Evolutionary conservation across 37 sponge, comb jelly and placozoan genomes (phyloP).

Genomic region (Hormiphora californensis): DNA sequence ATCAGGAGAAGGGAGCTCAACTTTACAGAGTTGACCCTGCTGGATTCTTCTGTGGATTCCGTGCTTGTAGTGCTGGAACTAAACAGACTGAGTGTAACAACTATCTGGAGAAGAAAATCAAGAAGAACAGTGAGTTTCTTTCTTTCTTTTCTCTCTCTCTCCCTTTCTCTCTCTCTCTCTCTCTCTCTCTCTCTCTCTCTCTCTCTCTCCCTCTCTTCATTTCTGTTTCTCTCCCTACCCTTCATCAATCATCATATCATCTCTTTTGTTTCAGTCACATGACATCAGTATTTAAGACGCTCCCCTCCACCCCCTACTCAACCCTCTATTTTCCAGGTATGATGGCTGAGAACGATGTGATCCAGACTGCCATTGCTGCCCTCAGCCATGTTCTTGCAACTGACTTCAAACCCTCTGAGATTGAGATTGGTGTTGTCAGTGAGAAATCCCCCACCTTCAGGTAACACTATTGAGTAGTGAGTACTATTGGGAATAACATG

Average conservation of each 20-base stretch:
- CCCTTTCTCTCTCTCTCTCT: no score
- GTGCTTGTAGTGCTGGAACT: conserved; percentile 86
- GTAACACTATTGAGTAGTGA: no score
- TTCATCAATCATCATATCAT: neutral
- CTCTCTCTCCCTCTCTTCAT: no score
- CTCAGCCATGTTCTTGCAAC: conserved; percentile 74
- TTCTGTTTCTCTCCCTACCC: no score
- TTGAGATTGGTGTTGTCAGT: conserved; percentile 90
- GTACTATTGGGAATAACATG: no score
- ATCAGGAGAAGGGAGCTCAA: conserved; percentile 63
- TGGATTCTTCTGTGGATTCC: conserved; percentile 97
- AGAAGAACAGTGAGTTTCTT: conserved; percentile 67
- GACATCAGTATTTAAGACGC: neutral
- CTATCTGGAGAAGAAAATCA: conserved; percentile 95
- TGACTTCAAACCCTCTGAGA: conserved; percentile 91
- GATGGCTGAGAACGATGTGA: neutral
- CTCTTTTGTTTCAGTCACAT: neutral
- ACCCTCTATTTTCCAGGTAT: conserved; percentile 20
- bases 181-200: no score
- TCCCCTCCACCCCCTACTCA: no score
- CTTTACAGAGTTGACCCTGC: conserved; percentile 95
- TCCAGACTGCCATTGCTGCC: conserved; percentile 76
- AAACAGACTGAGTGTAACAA: conserved; percentile 97
- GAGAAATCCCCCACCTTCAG: conserved; percentile 20
- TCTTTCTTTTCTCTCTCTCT: no score